A percentile compares a stretch with the other conserved stretches of the same genome.
These are phyloP conservation scores for Oophaga sylvatica DNA, from an alignment of 2,797 vertebrate species.

Conservation along the genomic window DNA sequence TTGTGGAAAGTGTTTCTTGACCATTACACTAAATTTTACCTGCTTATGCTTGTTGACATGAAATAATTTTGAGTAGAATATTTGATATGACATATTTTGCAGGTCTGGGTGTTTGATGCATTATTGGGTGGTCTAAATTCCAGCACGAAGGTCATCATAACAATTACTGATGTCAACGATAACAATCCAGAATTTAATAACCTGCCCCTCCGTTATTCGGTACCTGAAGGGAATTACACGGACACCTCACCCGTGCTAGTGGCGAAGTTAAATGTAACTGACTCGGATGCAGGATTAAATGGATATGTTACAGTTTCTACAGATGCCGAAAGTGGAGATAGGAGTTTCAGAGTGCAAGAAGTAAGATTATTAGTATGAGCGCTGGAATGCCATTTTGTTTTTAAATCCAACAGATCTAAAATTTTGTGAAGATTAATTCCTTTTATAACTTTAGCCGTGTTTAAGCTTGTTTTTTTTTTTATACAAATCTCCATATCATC, in stretches of 20 bases:
- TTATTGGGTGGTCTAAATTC: slow-evolving; percentile 68
- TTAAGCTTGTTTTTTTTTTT: too few relatives aligned
- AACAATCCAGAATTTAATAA: slow-evolving; percentile 78
- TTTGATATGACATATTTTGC: slow-evolving; percentile 37
- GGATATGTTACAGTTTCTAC: slow-evolving; percentile 69
- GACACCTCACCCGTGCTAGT: slow-evolving; percentile 58
- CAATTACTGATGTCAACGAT: slow-evolving; percentile 80
- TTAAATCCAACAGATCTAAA: too few relatives aligned
- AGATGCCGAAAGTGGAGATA: slow-evolving; percentile 64
- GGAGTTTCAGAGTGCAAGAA: slow-evolving; percentile 71
- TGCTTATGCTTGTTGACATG: not conserved
- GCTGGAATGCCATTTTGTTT: not conserved
- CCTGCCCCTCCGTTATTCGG: slow-evolving; percentile 66
- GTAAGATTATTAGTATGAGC: slow-evolving; percentile 65
- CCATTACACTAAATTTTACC: not conserved
- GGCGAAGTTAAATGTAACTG: slow-evolving; percentile 67
- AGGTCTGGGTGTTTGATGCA: slow-evolving; percentile 80
- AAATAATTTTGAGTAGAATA: not conserved
- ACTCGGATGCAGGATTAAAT: slow-evolving; percentile 75
- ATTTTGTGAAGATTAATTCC: too few relatives aligned
- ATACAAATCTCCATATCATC: too few relatives aligned
- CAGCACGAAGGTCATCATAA: slow-evolving; percentile 75
- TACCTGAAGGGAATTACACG: slow-evolving; percentile 72
- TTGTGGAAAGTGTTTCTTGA: not conserved
- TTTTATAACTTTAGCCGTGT: too few relatives aligned